phyloP scores from a whole-genome alignment of 2,888 invertebrate genomes.

The Tetheella fluctuosa region DNA sequence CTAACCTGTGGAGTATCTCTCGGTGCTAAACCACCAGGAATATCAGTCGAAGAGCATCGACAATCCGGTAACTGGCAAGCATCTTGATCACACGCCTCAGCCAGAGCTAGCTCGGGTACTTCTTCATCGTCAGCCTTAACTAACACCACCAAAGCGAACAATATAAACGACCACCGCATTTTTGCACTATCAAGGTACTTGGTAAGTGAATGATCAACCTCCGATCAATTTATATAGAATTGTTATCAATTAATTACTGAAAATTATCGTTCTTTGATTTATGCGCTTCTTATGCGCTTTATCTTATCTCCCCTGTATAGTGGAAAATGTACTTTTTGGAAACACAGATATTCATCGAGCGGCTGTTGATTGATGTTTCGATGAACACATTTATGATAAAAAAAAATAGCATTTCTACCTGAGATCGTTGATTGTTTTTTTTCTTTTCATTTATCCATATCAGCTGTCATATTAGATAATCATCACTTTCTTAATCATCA shows the following conservation, averaged over 20 bases:
- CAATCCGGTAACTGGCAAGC: conserved; percentile 81
- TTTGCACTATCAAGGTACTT: background rate
- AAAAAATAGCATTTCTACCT: no score
- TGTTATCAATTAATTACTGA: background rate
- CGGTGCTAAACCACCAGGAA: conserved; percentile 72
- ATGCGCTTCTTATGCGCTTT: conserved; percentile 6
- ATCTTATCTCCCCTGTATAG: background rate
- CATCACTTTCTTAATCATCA: no score
- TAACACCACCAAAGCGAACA: conserved; percentile 25
- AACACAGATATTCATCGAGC: background rate
- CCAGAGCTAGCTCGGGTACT: conserved; percentile 36
- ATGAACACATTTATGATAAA: background rate
- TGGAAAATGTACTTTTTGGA: background rate
- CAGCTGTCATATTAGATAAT: no score
- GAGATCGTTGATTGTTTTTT: no score
- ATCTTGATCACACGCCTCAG: conserved; percentile 57
- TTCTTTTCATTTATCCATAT: no score
- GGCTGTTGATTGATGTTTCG: background rate
- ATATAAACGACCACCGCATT: conserved; percentile 31
- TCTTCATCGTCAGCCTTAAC: conserved; percentile 25
- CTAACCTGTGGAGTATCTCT: conserved; percentile 81
- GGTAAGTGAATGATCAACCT: background rate
- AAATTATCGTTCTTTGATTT: background rate
- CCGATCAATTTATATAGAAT: background rate
- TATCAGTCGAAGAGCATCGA: conserved; percentile 74